Percentiles rank a stretch among this genome's conserved stretches.
These are phyloP conservation scores for Olivierus martensii DNA, from an alignment of 1,140 invertebrate species.

Conservation along the genomic window DNA sequence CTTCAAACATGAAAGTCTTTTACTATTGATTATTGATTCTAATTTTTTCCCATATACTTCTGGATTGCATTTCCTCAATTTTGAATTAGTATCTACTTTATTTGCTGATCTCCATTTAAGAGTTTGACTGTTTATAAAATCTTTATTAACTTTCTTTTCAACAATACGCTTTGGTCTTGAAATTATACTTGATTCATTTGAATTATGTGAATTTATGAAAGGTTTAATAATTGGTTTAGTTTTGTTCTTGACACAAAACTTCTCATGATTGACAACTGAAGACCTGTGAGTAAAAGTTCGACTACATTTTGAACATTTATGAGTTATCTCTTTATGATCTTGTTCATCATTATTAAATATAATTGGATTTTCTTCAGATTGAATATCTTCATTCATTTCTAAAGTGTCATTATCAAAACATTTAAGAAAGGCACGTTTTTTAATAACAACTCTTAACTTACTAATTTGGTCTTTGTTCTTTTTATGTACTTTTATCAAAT, in stretches of 20 bases:
- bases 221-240: not conserved
- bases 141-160: constrained; percentile 19
- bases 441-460: constrained; percentile 23
- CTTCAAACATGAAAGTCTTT: constrained; percentile 25
- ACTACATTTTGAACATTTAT: constrained; percentile 17
- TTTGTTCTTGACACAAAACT: constrained; percentile 15
- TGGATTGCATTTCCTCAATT: not conserved
- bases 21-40: constrained; percentile 24
- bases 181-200: constrained; percentile 1
- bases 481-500: constrained; percentile 27
- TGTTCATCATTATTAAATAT: not conserved
- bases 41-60: constrained; percentile 17
- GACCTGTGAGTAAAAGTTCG: constrained; percentile 17
- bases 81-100: not conserved
- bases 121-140: constrained; percentile 17
- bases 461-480: constrained; percentile 26
- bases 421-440: constrained; percentile 1
- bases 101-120: constrained; percentile 11
- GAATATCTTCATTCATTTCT: too few species aligned
- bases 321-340: not conserved
- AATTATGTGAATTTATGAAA: not conserved
- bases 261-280: constrained; percentile 15
- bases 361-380: too few species aligned
- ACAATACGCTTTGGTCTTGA: constrained; percentile 17
- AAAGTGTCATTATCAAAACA: too few species aligned